Evolutionary conservation across 2,888 invertebrate species (phyloP).

Genomic region (Sinhomidia bicolor): DNA sequence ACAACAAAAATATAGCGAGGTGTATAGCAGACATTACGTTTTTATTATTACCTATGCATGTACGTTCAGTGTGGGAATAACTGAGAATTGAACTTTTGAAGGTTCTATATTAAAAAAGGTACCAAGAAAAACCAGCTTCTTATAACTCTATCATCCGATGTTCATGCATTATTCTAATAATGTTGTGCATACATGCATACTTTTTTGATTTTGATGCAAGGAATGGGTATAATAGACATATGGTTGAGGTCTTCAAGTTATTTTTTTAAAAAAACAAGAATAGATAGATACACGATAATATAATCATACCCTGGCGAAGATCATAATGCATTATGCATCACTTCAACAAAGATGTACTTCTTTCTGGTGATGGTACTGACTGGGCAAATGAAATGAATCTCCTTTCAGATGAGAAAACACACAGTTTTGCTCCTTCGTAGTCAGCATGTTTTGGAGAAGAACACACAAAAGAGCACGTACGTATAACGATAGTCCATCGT

Average conservation of each 20-base stretch:
- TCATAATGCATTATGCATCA: not conserved
- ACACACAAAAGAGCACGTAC: not conserved
- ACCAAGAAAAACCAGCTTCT: not conserved
- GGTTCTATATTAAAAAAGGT: constrained; percentile 13
- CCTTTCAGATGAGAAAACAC: constrained; percentile 28
- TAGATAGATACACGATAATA: not conserved
- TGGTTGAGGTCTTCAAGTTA: too few species aligned
- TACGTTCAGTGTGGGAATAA: not conserved
- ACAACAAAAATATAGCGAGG: not conserved
- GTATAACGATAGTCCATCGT: not conserved
- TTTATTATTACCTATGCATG: not conserved
- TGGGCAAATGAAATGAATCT: not conserved
- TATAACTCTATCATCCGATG: not conserved
- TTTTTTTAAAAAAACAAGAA: not conserved
- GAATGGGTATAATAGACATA: not conserved
- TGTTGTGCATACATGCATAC: too few species aligned
- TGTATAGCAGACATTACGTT: not conserved
- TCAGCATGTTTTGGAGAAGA: constrained; percentile 30
- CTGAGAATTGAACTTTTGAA: not conserved
- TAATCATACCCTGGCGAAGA: not conserved
- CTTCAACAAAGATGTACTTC: constrained; percentile 22
- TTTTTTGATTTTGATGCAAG: not conserved
- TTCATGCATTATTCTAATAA: not conserved
- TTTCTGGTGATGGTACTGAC: not conserved
- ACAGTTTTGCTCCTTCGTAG: not conserved